Evolutionary conservation across 2,888 invertebrate species (phyloP).

Genomic region (Oconnorella tubifera): DNA sequence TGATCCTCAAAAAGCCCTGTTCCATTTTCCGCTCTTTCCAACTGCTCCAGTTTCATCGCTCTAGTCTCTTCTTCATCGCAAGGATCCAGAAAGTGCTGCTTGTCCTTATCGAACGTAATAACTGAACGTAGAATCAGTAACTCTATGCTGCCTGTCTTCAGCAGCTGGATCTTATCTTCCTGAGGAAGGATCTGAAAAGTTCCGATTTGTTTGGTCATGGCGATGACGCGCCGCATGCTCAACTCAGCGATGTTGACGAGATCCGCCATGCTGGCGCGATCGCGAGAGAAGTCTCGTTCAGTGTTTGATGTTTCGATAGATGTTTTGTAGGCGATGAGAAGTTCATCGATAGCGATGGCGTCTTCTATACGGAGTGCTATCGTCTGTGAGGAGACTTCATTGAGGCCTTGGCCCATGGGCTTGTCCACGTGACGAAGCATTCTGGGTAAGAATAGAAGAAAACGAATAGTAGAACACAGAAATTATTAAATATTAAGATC

Average conservation of each 20-base stretch:
- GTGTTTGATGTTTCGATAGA: slow-evolving; percentile 51
- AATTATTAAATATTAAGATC: not conserved
- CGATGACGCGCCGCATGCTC: slow-evolving; percentile 64
- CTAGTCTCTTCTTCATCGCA: slow-evolving; percentile 61
- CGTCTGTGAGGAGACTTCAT: slow-evolving; percentile 28
- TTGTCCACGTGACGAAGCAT: slow-evolving; percentile 21
- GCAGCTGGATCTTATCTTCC: slow-evolving; percentile 82
- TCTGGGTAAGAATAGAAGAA: not conserved
- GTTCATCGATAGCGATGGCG: slow-evolving; percentile 47
- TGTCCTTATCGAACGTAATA: slow-evolving; percentile 85
- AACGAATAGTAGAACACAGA: not conserved
- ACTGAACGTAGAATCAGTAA: slow-evolving; percentile 92
- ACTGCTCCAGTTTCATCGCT: slow-evolving; percentile 79
- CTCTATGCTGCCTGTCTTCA: slow-evolving; percentile 95
- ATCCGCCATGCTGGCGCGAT: slow-evolving; percentile 43
- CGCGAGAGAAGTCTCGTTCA: slow-evolving; percentile 26
- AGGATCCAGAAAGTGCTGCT: slow-evolving; percentile 77
- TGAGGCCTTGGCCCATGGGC: slow-evolving; percentile 4
- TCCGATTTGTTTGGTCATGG: slow-evolving; percentile 60
- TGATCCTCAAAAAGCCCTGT: slow-evolving; percentile 54
- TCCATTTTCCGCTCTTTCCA: slow-evolving; percentile 65
- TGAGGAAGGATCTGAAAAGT: slow-evolving; percentile 73
- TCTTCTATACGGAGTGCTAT: slow-evolving; percentile 40
- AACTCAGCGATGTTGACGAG: slow-evolving; percentile 56
- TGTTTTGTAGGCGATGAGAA: slow-evolving; percentile 48